phyloP scores from a whole-genome alignment of 2,888 invertebrate genomes.

The Epsilonema sp. region DNA sequence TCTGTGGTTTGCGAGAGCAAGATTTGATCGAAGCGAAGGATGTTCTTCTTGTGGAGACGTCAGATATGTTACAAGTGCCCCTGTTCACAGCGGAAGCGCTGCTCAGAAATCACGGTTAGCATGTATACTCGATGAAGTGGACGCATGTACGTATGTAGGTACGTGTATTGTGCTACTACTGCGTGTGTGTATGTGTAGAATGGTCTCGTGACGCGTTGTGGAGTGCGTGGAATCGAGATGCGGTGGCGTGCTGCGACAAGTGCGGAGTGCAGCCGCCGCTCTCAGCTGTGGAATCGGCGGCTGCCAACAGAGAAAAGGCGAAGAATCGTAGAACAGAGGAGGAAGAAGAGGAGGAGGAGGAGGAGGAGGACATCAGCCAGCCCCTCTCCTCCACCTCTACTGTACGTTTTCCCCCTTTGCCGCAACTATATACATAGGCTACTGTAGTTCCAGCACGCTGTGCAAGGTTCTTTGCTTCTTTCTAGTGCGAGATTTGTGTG shows the following conservation, averaged over 20 bases:
- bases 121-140: no score
- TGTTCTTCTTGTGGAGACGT: constrained; percentile 46
- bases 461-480: no score
- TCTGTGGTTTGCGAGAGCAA: constrained; percentile 41
- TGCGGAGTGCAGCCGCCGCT: constrained; percentile 45
- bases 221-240: constrained; percentile 48
- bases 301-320: no score
- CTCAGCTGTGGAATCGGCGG: background rate
- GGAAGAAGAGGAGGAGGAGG: no score
- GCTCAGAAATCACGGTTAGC: constrained; percentile 45
- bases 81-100: constrained; percentile 49
- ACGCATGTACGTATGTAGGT: background rate
- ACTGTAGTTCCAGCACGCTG: no score
- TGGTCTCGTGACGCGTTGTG: constrained; percentile 47
- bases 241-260: constrained; percentile 44
- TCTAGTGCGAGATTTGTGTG: background rate
- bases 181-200: constrained; percentile 32
- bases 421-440: no score
- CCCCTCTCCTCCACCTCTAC: no score
- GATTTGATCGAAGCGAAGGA: constrained; percentile 51
- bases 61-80: constrained; percentile 49
- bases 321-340: no score
- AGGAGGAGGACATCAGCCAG: no score
- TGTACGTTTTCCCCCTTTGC: no score
- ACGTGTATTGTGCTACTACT: background rate